These are phyloP conservation scores for Cuniculus paca DNA, from an alignment of 2,797 vertebrate genomes.

Conservation along the genomic window DNA sequence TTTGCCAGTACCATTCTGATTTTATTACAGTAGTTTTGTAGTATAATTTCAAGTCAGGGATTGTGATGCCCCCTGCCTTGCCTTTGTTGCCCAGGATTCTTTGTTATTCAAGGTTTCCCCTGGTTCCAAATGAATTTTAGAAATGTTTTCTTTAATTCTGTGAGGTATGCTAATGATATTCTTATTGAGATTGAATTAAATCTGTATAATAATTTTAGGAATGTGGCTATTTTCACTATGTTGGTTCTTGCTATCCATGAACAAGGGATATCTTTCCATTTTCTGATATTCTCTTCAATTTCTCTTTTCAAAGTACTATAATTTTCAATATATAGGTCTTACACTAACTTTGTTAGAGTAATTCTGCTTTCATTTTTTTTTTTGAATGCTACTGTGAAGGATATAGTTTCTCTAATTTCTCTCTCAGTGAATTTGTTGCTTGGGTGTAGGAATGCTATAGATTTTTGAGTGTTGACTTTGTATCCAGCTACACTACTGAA, in stretches of 20 bases:
- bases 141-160: background rate
- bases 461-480: background rate
- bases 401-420: background rate
- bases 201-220: background rate
- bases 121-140: background rate
- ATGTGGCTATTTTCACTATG: background rate
- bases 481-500: background rate
- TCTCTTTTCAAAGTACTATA: background rate
- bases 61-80: background rate
- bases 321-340: background rate
- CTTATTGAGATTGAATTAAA: background rate
- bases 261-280: background rate
- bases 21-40: background rate
- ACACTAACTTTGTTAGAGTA: background rate
- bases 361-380: background rate
- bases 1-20: background rate
- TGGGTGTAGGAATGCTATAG: background rate
- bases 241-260: background rate
- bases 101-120: background rate
- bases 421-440: background rate
- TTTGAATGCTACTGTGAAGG: background rate
- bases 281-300: background rate
- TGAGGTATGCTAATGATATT: background rate
- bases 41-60: background rate
- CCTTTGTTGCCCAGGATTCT: background rate